Evolutionary conservation across 2,888 invertebrate species (phyloP), one percentile per base, ranked within the genome.

Genomic region (Tholera decimalis): DNA sequence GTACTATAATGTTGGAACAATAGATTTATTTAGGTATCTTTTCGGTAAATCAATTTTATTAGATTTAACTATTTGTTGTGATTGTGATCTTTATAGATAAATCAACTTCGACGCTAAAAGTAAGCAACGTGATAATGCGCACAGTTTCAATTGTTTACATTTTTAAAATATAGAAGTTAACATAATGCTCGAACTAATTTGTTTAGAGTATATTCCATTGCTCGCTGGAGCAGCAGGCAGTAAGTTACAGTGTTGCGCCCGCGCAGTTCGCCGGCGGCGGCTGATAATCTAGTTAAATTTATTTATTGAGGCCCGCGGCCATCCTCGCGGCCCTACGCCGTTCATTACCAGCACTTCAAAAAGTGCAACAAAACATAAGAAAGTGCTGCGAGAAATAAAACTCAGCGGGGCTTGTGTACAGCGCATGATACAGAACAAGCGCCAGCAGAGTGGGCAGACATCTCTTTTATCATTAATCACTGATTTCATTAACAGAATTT

Each of bases 241-340:
- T 73, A 43, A 62, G 63, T 70, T 82, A 77, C 57, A 65, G 51
- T 28, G 65, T 58, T 63, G 83, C 81, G 82, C 70, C 66, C 59
- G 81, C 79, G 82, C 83, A 69, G 71, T n/a, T n/a, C n/a, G 80
- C 80, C 68, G 71, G 58, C 77, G 77, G 61, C 67, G 81, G 86
- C 91, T 89, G 92, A 92, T 92, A 91, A 92, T 92, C 92, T 92
- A 89, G 90, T 91, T 90, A 90, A 89, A 92, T 90, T 86, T 91
- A 92, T 92, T 91, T 91, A 92, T 89, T 86, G 88, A 68, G 81
- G 75, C 76, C 62, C 77, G 77, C 77, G 68, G 68, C 80, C 77
- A 74, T 78, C 82, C 82, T 72, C 80, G 66, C 73, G 80, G 83
- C 83, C 83, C 80, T 83, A 74, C 81, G 78, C 78, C 75, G 81